Base-by-base conservation (phyloP, 2,888 invertebrate genomes). In the Agonopterix subpropinquella region DNA sequence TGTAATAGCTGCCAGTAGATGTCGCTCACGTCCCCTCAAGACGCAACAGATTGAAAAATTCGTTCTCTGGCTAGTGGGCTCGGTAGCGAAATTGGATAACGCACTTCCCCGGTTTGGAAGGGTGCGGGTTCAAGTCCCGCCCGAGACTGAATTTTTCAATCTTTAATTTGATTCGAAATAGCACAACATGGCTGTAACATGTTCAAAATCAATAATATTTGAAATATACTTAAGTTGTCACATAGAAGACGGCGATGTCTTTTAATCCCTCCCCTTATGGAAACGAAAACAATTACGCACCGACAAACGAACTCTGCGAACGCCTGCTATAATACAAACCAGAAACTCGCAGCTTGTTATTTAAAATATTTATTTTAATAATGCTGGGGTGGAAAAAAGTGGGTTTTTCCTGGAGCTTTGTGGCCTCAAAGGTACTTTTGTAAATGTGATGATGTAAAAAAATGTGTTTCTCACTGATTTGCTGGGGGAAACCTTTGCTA, bases 291-390 rank as follows among this genome's bases (percentile, higher is more conserved):
- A 67, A 64, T 67, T 65, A 59, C 51, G 55, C 50, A 47, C 51
- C 56, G 62, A 65, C 66, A 66, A 62, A 69, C 62, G 60, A 53
- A 64, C 54, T 53, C 61, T 53, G 53, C 61, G 59, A 65, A 58
- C 58, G 58, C 53, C 54, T 57, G 49, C 52, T 53, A 51, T 55
- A 53, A 28, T 28, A 56, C 58, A 58, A 59, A 64, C 60, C 62
- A 57, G 63, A 64, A 67, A 70, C 61, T 65, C 61, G 51, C 59
- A 57, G 64, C 62, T 67, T 62, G 65, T 73, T 70, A 67, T 67
- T 70, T 66, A 63, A 64, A 67, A 72, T 73, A 67, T 70, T 72
- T 67, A 67, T 69, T 68, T 72, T 70, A 67, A 67, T 70, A 70
- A 69, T 63, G 51, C 37, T 50, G 53, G 57, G 51, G 55, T 50